Conservation (phyloP, 2,113 vertebrate species). For the Epinephelus lanceolatus region DNA sequence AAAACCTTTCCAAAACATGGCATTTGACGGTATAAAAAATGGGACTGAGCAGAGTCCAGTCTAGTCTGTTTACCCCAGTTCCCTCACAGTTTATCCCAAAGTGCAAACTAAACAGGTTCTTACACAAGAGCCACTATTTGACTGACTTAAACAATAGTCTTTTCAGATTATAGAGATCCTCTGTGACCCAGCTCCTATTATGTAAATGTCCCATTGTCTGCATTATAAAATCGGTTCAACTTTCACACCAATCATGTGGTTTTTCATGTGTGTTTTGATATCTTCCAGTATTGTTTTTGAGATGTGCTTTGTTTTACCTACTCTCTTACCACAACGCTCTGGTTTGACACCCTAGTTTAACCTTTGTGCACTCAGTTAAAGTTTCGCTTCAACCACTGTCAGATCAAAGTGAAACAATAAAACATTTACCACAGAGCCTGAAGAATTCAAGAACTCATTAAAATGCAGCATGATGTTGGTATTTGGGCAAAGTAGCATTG, state of each 20-base stretch:
- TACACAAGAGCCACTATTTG: neutral
- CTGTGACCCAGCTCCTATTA: neutral
- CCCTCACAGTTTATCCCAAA: constrained; percentile 9
- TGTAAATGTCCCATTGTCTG: neutral
- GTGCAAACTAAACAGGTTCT: constrained; percentile 14
- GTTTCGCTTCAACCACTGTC: neutral
- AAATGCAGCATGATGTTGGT: neutral
- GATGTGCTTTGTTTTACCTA: neutral
- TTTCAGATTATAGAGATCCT: neutral
- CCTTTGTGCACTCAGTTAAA: neutral
- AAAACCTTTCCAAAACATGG: neutral
- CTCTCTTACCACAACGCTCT: neutral
- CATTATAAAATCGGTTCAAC: neutral
- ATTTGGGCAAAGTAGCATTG: neutral
- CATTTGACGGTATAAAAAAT: neutral
- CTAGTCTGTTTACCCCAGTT: constrained; percentile 30
- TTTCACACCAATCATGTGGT: neutral
- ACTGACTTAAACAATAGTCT: neutral
- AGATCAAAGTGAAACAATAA: too few relatives aligned
- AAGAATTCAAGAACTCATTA: neutral
- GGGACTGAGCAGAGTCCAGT: constrained; percentile 54
- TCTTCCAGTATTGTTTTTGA: neutral
- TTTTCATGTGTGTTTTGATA: neutral
- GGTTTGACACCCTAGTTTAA: neutral
- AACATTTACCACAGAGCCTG: neutral